Evolutionary conservation across 2,113 vertebrate genomes (phyloP), one percentile per base, ranked within the genome.

Genomic region (Ammospiza caudacuta): DNA sequence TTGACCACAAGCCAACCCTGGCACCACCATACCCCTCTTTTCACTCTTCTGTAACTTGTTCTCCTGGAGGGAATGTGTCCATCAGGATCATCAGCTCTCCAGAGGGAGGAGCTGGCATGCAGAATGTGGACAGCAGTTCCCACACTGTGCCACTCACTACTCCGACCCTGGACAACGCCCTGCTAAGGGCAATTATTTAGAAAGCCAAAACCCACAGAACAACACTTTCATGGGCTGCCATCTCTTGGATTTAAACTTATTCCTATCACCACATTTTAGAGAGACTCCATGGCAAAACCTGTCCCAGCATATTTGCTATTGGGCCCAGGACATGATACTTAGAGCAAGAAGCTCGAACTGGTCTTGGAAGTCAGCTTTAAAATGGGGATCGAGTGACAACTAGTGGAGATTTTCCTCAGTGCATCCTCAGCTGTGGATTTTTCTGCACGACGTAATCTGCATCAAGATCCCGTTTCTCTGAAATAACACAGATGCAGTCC

Each of bases 361-460:
- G 68, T 64, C 41, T 44, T 62, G 10, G 13, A 93, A 83, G 62
- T n/a, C 73, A 78, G 91, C 68, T 81, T 88, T 96, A 96, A 91
- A 95, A 90, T 92, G 67, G 82, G 68, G 80, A 91, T 93, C 10
- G 96, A 94, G 96, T 88, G 97, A 97, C 97, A 97, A 97, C 96
- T 97, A 97, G 97, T 95, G 97, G 94, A 87, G 70, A 59, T 90
- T 80, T 72, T 49, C 25, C 0, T 89, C 87, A 95, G 69, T 92
- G 92, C 96, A 96, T 4, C 69, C 52, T 29, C 52, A 54, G 28
- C 68, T 1, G 0, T n/a, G 51, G 77, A 46, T 57, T 85, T 75
- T 75, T 57, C 57, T 9, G 35, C 35, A 31, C 5, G 0, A 62
- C 23, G 44, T 29, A 16, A 69, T 29, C 51, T n/a, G 47, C 41